These are phyloP conservation scores for Orthonyx spaldingii DNA, from an alignment of 2,113 vertebrate genomes.

Conservation along the genomic window DNA sequence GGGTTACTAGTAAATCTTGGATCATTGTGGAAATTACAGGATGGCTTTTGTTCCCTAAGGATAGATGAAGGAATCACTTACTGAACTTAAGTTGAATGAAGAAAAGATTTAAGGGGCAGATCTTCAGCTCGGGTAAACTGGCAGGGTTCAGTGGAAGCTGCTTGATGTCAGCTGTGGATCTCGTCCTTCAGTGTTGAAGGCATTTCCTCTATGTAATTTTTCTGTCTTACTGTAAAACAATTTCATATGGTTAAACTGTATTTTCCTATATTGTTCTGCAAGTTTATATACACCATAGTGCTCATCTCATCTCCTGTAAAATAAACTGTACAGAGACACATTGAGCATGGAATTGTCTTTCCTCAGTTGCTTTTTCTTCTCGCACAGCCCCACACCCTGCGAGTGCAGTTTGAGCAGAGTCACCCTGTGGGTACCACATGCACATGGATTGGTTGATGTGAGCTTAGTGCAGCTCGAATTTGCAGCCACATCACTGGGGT, in stretches of 20 bases:
- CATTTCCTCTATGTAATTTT: conserved; percentile 61
- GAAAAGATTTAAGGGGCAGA: conserved; percentile 48
- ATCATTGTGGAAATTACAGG: conserved; percentile 11
- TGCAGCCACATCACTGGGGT: not conserved
- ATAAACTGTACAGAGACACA: conserved; percentile 70
- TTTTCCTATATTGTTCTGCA: conserved; percentile 45
- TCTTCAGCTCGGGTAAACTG: conserved; percentile 41
- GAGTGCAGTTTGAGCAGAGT: not conserved
- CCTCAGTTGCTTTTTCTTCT: not conserved
- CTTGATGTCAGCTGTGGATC: conserved; percentile 48
- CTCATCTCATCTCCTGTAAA: conserved; percentile 68
- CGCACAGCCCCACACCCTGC: not conserved
- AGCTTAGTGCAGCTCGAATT: not conserved
- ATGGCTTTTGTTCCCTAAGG: conserved; percentile 14
- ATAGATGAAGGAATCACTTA: conserved; percentile 59
- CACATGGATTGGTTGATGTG: not conserved
- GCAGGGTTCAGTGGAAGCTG: conserved; percentile 34
- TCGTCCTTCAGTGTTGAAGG: conserved; percentile 63
- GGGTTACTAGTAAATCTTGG: conserved; percentile 58
- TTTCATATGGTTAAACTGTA: conserved; percentile 68
- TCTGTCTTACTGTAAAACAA: conserved; percentile 64
- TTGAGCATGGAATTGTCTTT: conserved; percentile 28
- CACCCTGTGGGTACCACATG: not conserved
- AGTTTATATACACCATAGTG: conserved; percentile 65
- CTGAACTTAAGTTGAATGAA: conserved; percentile 63